phyloP scores from a whole-genome alignment of 2,888 invertebrate species.

The Hymenopus coronatus region DNA sequence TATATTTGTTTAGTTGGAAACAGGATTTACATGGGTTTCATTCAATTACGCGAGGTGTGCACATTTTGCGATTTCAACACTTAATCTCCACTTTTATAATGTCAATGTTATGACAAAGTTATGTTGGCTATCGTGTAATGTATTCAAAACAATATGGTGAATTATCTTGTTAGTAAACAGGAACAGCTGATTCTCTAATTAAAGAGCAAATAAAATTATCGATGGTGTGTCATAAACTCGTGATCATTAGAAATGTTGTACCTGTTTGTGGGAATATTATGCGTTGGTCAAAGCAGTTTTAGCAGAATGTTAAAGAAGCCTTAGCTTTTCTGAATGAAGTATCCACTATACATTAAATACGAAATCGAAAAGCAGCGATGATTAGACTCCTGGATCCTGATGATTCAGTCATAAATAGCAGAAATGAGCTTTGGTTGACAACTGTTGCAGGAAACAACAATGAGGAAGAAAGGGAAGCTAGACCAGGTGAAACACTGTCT shows the following conservation, averaged over 20 bases:
- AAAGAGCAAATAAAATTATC: neutral
- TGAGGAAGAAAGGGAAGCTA: neutral
- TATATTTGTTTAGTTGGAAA: no score
- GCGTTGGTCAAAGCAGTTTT: no score
- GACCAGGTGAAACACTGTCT: neutral
- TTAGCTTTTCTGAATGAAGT: neutral
- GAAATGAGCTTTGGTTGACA: conserved; percentile 10
- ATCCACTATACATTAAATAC: neutral
- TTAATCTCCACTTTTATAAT: no score
- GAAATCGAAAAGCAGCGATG: neutral
- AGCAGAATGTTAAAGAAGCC: no score
- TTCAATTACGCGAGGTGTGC: no score
- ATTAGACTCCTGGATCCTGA: conserved; percentile 3
- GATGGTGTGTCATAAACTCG: neutral
- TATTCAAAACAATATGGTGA: neutral
- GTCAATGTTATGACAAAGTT: neutral
- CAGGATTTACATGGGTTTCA: no score
- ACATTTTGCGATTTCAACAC: no score
- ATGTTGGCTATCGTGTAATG: neutral
- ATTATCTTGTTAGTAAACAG: neutral
- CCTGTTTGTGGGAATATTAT: neutral
- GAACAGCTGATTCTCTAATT: neutral
- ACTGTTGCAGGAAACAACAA: neutral
- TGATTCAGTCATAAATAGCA: conserved; percentile 13
- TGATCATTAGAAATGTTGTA: neutral